These are phyloP conservation scores for Drosophila ogumai DNA, from an alignment of 1,140 invertebrate genomes.

Conservation along the genomic window DNA sequence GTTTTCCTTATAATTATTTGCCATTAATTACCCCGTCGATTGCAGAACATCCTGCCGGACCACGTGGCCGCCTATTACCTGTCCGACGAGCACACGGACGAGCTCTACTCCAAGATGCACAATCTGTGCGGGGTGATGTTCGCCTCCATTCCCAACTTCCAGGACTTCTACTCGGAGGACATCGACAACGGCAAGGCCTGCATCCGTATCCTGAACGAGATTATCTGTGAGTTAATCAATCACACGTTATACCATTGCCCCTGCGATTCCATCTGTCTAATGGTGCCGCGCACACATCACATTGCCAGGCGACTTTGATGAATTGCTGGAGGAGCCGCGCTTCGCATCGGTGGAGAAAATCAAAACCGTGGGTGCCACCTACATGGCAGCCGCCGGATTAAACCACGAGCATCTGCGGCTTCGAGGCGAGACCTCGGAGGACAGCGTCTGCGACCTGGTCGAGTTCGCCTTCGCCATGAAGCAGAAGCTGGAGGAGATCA, in stretches of 20 bases:
- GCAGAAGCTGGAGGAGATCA: slow-evolving; percentile 95
- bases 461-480: slow-evolving; percentile 98
- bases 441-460: slow-evolving; percentile 93
- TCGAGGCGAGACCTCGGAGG: slow-evolving; percentile 86
- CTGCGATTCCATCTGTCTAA: slow-evolving; percentile 36
- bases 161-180: slow-evolving; percentile 99
- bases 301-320: slow-evolving; percentile 92
- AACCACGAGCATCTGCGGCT: slow-evolving; percentile 90
- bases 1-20: slow-evolving; percentile 1
- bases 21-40: slow-evolving; percentile 64
- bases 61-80: slow-evolving; percentile 98
- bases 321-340: slow-evolving; percentile 94
- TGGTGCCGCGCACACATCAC: slow-evolving; percentile 20
- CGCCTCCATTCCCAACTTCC: slow-evolving; percentile 99
- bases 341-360: slow-evolving; percentile 99
- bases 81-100: slow-evolving; percentile 89
- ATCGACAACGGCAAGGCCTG: slow-evolving; percentile 98
- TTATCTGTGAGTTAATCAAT: slow-evolving; percentile 88
- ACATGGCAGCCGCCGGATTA: slow-evolving; percentile 99
- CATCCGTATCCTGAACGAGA: slow-evolving; percentile 98
- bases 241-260: slow-evolving; percentile 24
- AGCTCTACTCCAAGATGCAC: slow-evolving; percentile 97
- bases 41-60: slow-evolving; percentile 95
- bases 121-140: slow-evolving; percentile 98
- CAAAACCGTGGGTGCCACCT: slow-evolving; percentile 98